Evolutionary conservation across 2,113 vertebrate species (phyloP).

Genomic region (Herpailurus yagouaroundi): DNA sequence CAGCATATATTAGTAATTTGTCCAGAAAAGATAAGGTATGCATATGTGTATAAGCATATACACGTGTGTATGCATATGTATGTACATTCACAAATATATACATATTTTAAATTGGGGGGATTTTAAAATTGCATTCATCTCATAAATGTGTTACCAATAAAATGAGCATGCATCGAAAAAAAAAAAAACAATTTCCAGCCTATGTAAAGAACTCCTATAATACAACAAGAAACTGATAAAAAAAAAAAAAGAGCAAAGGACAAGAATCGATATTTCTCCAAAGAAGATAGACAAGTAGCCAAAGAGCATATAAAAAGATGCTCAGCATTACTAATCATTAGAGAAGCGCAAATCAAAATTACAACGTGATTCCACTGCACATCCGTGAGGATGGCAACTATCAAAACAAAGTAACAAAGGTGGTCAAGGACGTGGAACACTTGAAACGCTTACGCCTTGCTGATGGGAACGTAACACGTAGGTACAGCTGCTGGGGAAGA

Average conservation of each 20-base stretch:
- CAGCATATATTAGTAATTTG: background rate
- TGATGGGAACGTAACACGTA: background rate
- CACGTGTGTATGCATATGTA: background rate
- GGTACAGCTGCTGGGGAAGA: background rate
- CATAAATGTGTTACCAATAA: background rate
- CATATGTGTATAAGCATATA: background rate
- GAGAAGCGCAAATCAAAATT: background rate
- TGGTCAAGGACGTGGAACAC: background rate
- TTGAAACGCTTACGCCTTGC: background rate
- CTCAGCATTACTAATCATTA: background rate
- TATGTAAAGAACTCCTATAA: background rate
- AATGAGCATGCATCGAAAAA: background rate
- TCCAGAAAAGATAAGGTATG: background rate
- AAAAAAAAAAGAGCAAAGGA: background rate
- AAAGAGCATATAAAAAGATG: background rate
- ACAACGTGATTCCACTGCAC: background rate
- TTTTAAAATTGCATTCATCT: background rate
- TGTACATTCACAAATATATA: background rate
- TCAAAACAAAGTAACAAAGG: background rate
- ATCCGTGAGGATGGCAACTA: background rate
- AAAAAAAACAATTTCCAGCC: background rate
- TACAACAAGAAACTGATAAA: background rate
- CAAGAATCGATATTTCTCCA: background rate
- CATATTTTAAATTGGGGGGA: background rate
- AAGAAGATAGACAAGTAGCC: background rate